A percentile compares a stretch with the other conserved stretches of the same genome.
phyloP scores from a whole-genome alignment of 2,113 vertebrate genomes.

The Pleuronectes platessa region DNA sequence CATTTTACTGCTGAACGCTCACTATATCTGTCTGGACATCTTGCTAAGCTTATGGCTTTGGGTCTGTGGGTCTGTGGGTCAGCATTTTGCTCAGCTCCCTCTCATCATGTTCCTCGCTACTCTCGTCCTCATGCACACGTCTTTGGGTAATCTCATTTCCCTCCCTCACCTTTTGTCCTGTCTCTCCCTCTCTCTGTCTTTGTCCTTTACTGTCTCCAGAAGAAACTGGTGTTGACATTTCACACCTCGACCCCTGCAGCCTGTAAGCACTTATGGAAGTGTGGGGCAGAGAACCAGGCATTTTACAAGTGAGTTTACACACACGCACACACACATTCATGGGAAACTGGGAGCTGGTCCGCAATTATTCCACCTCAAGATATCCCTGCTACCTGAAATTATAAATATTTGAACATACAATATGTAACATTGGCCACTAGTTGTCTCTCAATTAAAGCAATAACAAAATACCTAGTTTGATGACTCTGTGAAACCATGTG shows the following conservation, averaged over 20 bases:
- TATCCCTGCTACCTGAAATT: background rate
- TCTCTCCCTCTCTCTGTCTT: constrained; percentile 32
- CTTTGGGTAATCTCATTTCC: constrained; percentile 28
- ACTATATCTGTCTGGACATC: constrained; percentile 45
- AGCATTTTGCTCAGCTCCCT: constrained; percentile 77
- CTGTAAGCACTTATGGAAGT: constrained; percentile 99
- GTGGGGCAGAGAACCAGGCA: constrained; percentile 97
- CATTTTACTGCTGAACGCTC: constrained; percentile 48
- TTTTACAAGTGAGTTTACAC: constrained; percentile 95
- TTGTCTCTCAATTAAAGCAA: too few species aligned
- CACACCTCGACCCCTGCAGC: constrained; percentile 98
- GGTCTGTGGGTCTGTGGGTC: constrained; percentile 63
- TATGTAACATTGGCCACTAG: too few species aligned
- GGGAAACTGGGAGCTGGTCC: background rate
- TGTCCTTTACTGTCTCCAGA: constrained; percentile 84
- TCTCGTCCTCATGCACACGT: constrained; percentile 42
- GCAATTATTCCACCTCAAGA: background rate
- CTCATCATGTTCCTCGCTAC: constrained; percentile 58
- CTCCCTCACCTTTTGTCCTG: constrained; percentile 7
- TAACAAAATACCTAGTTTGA: too few species aligned
- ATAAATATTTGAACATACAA: too few species aligned
- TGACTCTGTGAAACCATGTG: too few species aligned
- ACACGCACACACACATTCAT: constrained; percentile 6
- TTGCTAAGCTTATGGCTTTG: constrained; percentile 36
- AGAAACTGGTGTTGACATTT: constrained; percentile 95